Conservation (phyloP, 2,797 vertebrate species). For the Enteromius anoplus region DNA sequence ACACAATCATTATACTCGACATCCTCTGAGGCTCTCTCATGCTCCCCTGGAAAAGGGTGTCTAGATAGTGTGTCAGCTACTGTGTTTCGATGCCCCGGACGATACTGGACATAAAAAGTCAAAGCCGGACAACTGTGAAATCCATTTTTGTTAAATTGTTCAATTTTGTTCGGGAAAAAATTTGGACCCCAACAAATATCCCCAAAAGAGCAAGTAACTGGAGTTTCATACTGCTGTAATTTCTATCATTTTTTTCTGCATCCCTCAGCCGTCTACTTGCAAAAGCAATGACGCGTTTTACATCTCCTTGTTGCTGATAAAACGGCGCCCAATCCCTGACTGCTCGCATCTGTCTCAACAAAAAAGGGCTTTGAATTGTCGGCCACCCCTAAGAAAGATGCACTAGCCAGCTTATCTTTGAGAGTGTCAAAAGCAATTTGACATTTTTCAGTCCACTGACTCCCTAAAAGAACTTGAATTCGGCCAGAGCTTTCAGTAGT, state of each 20-base stretch:
- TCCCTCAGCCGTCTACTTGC: background rate
- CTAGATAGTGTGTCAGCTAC: slow-evolving; percentile 11
- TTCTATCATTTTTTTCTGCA: no score
- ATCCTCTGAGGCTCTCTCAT: background rate
- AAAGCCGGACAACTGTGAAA: background rate
- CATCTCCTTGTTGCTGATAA: background rate
- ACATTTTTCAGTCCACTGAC: background rate
- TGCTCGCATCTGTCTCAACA: background rate
- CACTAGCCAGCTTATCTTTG: background rate
- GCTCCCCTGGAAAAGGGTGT: background rate
- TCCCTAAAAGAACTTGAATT: background rate
- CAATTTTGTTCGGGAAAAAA: background rate
- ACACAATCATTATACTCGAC: background rate
- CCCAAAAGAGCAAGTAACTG: no score
- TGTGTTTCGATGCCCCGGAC: background rate
- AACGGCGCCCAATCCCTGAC: background rate
- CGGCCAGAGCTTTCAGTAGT: background rate
- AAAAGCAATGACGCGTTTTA: background rate
- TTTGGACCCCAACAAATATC: background rate
- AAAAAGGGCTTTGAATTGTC: background rate
- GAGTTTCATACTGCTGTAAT: no score
- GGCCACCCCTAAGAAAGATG: background rate
- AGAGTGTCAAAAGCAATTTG: background rate
- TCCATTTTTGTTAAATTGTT: background rate
- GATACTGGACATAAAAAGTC: background rate